Evolutionary conservation across 2,888 invertebrate species (phyloP).

Genomic region (Dascillus cervinus): DNA sequence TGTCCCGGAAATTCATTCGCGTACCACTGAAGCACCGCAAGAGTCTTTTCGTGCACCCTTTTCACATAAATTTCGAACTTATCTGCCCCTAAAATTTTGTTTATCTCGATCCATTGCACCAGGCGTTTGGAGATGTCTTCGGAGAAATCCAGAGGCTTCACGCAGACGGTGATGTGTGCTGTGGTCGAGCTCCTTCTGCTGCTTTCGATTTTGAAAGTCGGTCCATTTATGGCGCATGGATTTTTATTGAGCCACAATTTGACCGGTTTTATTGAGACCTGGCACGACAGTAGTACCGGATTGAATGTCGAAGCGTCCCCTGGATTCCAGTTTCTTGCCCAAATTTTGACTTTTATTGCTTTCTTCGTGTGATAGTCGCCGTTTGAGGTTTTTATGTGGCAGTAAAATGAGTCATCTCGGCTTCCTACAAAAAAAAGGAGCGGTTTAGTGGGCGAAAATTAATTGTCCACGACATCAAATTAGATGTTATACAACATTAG

Average conservation of each 20-base stretch:
- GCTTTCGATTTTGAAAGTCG: conserved; percentile 29
- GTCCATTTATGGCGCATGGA: conserved; percentile 40
- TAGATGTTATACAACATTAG: too few species aligned
- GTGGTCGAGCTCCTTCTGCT: conserved; percentile 8
- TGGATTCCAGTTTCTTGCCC: conserved; percentile 56
- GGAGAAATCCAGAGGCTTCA: conserved; percentile 62
- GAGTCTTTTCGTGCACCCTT: conserved; percentile 48
- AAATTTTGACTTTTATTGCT: conserved; percentile 53
- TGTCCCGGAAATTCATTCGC: conserved; percentile 21
- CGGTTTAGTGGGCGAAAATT: too few species aligned
- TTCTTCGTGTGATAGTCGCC: conserved; percentile 27
- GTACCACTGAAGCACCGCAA: conserved; percentile 51
- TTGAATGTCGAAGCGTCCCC: conserved; percentile 44
- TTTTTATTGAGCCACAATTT: conserved; percentile 46
- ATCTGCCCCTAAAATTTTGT: conserved; percentile 59
- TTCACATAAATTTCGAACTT: conserved; percentile 60
- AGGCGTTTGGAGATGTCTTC: conserved; percentile 54
- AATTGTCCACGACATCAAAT: too few species aligned
- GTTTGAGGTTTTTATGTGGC: conserved; percentile 46
- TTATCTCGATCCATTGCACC: conserved; percentile 65
- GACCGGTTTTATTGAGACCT: conserved; percentile 42
- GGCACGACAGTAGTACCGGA: conserved; percentile 57
- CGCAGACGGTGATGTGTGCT: conserved; percentile 52
- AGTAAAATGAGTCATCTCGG: conserved; percentile 43
- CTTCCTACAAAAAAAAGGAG: conserved; percentile 34